Percentiles rank a stretch among this genome's conserved stretches.
These are phyloP conservation scores for Tragulus kanchil DNA, from an alignment of 2,113 vertebrate genomes.

Conservation along the genomic window DNA sequence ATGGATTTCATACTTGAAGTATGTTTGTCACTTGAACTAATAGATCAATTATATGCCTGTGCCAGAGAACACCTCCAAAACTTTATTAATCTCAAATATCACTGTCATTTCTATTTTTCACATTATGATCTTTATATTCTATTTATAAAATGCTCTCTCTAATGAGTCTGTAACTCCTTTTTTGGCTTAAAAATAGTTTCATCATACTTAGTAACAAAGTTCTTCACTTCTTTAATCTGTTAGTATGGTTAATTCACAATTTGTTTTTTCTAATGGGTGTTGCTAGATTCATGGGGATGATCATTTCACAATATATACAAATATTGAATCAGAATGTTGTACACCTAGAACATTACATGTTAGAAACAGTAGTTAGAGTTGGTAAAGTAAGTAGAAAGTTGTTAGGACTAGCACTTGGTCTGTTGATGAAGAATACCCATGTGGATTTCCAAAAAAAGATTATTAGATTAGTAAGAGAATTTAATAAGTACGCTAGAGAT, in stretches of 20 bases:
- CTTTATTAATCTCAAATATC: background rate
- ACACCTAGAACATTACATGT: background rate
- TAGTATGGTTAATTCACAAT: background rate
- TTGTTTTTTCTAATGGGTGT: background rate
- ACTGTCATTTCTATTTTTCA: background rate
- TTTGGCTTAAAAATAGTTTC: conserved; percentile 44
- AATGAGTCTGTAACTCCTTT: background rate
- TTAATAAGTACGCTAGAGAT: background rate
- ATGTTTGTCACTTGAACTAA: background rate
- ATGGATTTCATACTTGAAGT: background rate
- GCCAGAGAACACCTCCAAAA: background rate
- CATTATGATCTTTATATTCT: background rate
- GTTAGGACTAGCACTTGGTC: background rate
- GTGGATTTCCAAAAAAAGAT: background rate
- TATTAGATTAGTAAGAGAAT: background rate
- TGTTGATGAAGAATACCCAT: background rate
- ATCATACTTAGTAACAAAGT: background rate
- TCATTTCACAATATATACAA: background rate
- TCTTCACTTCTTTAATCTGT: background rate
- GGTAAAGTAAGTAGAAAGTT: background rate
- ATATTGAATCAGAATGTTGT: background rate
- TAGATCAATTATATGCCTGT: background rate
- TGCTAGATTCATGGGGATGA: background rate
- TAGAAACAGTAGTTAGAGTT: background rate
- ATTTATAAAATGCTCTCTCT: background rate